A percentile compares a stretch with the other conserved stretches of the same genome.
phyloP scores from a whole-genome alignment of 2,888 invertebrate genomes.

The Leptopilina drosophilae region DNA sequence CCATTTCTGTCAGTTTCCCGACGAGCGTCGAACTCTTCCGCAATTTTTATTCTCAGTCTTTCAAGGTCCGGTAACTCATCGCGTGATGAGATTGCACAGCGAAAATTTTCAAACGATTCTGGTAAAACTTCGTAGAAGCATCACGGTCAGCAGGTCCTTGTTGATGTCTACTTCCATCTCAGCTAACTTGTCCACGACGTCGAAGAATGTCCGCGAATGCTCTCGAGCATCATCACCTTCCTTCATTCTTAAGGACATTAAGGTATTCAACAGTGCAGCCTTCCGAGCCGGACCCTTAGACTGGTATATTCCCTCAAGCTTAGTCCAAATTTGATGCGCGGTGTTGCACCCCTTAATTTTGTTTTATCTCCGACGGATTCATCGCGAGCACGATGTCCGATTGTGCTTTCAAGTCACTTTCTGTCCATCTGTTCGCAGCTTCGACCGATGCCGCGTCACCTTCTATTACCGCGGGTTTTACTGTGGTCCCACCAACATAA shows the following conservation, averaged over 20 bases:
- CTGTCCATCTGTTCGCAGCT: constrained; percentile 1
- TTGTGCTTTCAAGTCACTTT: constrained; percentile 32
- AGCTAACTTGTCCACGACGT: constrained; percentile 22
- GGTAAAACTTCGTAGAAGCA: constrained; percentile 36
- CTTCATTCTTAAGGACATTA: constrained; percentile 45
- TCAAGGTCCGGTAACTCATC: constrained; percentile 41
- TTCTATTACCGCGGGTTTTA: background rate
- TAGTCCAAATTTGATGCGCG: constrained; percentile 36
- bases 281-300: constrained; percentile 48
- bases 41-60: background rate
- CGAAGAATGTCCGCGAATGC: constrained; percentile 17
- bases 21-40: constrained; percentile 40
- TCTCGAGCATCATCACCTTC: constrained; percentile 43
- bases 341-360: constrained; percentile 42
- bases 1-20: background rate
- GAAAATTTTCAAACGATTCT: constrained; percentile 31
- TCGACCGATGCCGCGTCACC: background rate
- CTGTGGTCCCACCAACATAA: background rate
- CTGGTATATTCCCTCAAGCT: constrained; percentile 41
- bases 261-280: constrained; percentile 43
- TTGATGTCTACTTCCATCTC: constrained; percentile 43
- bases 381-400: constrained; percentile 42
- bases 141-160: background rate
- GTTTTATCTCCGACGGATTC: constrained; percentile 31
- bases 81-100: constrained; percentile 37